These are phyloP conservation scores for Parnassius mnemosyne DNA, from an alignment of 2,888 invertebrate species.

Conservation along the genomic window DNA sequence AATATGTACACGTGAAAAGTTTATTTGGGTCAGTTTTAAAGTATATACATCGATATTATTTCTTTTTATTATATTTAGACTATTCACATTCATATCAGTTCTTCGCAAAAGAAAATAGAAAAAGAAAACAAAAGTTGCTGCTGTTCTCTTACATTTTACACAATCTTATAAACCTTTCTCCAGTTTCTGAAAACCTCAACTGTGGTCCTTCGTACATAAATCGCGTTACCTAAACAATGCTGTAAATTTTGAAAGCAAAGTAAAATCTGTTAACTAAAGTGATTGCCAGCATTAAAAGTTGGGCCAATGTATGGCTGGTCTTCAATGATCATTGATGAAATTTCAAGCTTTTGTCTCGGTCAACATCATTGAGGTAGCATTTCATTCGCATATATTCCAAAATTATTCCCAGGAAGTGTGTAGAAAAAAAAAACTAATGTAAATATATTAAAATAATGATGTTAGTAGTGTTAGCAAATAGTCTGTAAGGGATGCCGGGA, in stretches of 20 bases:
- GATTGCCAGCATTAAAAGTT: conserved; percentile 10
- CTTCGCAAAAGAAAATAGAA: conserved; percentile 33
- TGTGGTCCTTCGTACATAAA: conserved; percentile 7
- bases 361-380: conserved; percentile 49
- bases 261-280: not conserved
- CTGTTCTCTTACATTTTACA: conserved; percentile 36
- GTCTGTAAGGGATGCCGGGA: conserved; percentile 62
- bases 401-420: conserved; percentile 71
- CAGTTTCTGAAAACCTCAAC: conserved; percentile 2
- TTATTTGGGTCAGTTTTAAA: conserved; percentile 30
- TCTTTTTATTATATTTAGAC: conserved; percentile 23
- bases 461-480: conserved; percentile 63
- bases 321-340: conserved; percentile 73
- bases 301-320: conserved; percentile 43
- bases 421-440: conserved; percentile 56
- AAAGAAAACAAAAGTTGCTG: conserved; percentile 36
- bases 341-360: conserved; percentile 66
- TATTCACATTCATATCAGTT: conserved; percentile 35
- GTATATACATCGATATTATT: conserved; percentile 14
- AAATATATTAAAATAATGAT: conserved; percentile 64
- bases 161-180: conserved; percentile 5
- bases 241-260: not conserved
- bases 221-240: conserved; percentile 16
- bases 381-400: conserved; percentile 43
- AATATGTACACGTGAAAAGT: conserved; percentile 31